Percentiles rank a stretch among this genome's conserved stretches.
These are phyloP conservation scores for Cettia cetti DNA, from an alignment of 2,113 vertebrate species.

Conservation along the genomic window DNA sequence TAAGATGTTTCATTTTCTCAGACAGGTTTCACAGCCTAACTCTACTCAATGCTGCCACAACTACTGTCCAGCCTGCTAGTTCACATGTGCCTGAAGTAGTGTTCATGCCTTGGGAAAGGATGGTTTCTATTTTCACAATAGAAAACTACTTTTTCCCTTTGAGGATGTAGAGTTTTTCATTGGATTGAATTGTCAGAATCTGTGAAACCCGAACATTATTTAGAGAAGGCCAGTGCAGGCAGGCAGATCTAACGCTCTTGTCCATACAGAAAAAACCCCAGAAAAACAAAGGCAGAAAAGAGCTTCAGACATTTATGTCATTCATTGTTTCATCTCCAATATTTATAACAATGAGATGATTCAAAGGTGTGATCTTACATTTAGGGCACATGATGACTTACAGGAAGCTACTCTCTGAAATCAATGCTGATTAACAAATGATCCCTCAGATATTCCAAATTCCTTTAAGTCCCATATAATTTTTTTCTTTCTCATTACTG, in stretches of 20 bases:
- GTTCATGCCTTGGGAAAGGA: not conserved
- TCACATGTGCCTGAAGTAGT: not conserved
- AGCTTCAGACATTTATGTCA: not conserved
- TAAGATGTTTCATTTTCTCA: not conserved
- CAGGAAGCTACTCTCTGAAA: not conserved
- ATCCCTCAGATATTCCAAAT: not conserved
- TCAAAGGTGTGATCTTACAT: not conserved
- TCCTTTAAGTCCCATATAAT: not conserved
- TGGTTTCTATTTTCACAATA: not conserved
- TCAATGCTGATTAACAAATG: not conserved
- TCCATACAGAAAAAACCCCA: not conserved
- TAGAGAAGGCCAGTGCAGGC: not conserved
- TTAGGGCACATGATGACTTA: not conserved
- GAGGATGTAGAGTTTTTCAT: not conserved
- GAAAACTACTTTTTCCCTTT: not conserved
- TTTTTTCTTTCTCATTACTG: not conserved
- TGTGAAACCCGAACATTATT: not conserved
- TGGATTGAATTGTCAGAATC: not conserved
- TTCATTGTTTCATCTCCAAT: not conserved
- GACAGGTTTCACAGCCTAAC: not conserved
- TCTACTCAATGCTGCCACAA: not conserved
- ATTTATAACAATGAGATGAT: not conserved
- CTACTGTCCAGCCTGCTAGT: not conserved
- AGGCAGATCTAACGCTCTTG: not conserved
- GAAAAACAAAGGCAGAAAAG: not conserved